Base-by-base conservation (phyloP, 2,888 invertebrate genomes). In the Xylophagus ater region DNA sequence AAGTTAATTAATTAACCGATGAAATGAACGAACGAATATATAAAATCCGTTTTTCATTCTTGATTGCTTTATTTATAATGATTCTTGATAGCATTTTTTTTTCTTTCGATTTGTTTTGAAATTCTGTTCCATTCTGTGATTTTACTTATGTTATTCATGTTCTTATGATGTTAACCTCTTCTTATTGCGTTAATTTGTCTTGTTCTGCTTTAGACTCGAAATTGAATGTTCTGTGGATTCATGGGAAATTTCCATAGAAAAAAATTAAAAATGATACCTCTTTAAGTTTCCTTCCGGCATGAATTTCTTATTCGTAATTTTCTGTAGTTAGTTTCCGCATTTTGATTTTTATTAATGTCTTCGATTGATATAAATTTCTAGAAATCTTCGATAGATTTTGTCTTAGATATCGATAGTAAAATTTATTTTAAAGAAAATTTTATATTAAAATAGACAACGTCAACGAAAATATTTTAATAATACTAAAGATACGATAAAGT, bases 1-100 rank as follows among this genome's bases (percentile, higher is more conserved):
- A 35, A 42, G 42, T 42, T 42, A 42, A 42, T 42, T 42, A 42
- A 42, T 42, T 42, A 42, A 35, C 38, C 37, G 31, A 13, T 17
- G 30, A 39, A 26, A 19, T 30, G 34, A 38, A 21, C 34, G 35
- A 38, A 34, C 34, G 29, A 35, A 23, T 26, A 23, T 21, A n/a
- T n/a, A n/a, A 18, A 37, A 37, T 37, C 37, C 30, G 26, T 37
- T 37, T 37, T 31, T 15, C 31, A 24, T 30, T 14, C 31, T 23
- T 20, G 25, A 18, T 30, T 31, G 30, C 12, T 31, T 30, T 23
- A 18, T 23, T 20, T 24, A 30, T 14, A 21, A n/a, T 12, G 9
- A 24, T 23, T 29, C 29, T 18, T 29, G 28, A n/a, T 28, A 4
- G 7, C 15, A 10, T 37, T 30, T 30, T 23, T 37, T 23, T 19